Conservation (phyloP, 53 echinoderm and acorn worm genomes). For the Apostichopus leukothele region DNA sequence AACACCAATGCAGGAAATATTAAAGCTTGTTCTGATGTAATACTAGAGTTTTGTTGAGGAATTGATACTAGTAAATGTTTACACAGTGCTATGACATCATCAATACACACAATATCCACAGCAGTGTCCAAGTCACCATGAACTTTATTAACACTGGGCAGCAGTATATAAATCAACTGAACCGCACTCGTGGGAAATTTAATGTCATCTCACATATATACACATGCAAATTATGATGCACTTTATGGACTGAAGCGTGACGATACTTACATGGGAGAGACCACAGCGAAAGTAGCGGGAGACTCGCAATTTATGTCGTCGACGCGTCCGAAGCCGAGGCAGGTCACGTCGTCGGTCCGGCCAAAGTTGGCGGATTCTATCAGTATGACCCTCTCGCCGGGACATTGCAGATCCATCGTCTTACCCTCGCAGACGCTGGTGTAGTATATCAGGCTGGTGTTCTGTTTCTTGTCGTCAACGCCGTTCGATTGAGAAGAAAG, state of each 20-base stretch:
- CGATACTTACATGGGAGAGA: slow-evolving; percentile 67
- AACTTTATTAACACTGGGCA: too few species aligned
- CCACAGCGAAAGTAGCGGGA: slow-evolving; percentile 52
- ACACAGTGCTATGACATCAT: too few species aligned
- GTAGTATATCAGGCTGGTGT: slow-evolving; percentile 28
- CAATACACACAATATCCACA: too few species aligned
- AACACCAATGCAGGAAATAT: not conserved
- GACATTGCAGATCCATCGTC: slow-evolving; percentile 86
- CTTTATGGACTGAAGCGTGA: not conserved
- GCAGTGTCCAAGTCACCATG: too few species aligned
- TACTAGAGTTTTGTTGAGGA: too few species aligned
- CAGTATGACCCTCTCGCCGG: slow-evolving; percentile 42
- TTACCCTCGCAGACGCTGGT: slow-evolving; percentile 85
- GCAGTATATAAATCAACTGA: too few species aligned
- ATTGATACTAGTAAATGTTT: too few species aligned
- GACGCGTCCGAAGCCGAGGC: slow-evolving; percentile 48
- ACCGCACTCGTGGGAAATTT: too few species aligned
- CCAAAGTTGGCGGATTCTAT: slow-evolving; percentile 82
- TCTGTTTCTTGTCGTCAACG: not conserved
- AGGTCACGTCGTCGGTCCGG: slow-evolving; percentile 70
- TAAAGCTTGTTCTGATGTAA: not conserved
- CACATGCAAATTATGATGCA: too few species aligned
- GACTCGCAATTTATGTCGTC: slow-evolving; percentile 56
- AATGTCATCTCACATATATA: too few species aligned
- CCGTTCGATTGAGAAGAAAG: not conserved